phyloP scores from a whole-genome alignment of 2,113 vertebrate genomes.

The Neotragus pygmaeus region DNA sequence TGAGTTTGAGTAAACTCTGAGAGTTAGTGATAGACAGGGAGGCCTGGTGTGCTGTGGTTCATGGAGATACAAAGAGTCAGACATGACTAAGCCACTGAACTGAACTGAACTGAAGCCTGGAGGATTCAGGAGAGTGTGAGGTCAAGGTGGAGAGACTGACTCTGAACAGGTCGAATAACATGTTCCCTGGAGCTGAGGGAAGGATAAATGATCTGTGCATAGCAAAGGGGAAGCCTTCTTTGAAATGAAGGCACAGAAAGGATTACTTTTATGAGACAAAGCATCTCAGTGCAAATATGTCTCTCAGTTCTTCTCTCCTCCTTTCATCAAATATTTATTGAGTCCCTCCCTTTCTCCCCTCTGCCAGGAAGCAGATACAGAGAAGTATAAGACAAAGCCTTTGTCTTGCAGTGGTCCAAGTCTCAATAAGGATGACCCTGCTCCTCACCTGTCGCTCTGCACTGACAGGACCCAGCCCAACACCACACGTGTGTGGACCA shows the following conservation, averaged over 20 bases:
- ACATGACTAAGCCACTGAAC: background rate
- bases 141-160: background rate
- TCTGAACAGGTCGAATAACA: background rate
- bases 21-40: background rate
- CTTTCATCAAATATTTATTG: background rate
- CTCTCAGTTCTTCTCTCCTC: background rate
- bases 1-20: background rate
- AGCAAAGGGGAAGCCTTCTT: background rate
- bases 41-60: background rate
- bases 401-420: background rate
- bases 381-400: background rate
- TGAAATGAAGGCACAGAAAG: background rate
- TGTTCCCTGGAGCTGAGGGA: background rate
- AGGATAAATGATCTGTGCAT: background rate
- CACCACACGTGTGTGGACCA: accelerated
- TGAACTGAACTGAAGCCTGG: background rate
- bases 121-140: background rate
- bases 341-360: background rate
- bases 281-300: background rate
- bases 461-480: background rate
- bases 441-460: background rate
- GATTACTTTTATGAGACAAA: background rate
- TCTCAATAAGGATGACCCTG: background rate
- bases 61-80: accelerated
- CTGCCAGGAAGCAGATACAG: background rate